Evolutionary conservation across 2,888 invertebrate species (phyloP).

Genomic region (Platycnemis pennipes): DNA sequence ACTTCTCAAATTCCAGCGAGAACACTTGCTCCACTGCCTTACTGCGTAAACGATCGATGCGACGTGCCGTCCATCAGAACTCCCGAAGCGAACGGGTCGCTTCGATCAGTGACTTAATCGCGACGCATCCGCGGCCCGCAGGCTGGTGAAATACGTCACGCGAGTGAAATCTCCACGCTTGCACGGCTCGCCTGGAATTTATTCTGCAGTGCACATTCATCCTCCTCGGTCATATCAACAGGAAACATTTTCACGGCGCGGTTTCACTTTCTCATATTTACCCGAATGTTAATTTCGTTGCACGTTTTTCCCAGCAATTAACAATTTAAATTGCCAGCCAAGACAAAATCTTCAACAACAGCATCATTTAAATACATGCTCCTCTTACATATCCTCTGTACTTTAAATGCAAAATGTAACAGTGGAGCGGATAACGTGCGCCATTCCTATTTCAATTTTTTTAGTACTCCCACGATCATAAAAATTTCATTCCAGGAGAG

Average conservation of each 20-base stretch:
- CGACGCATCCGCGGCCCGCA: not conserved
- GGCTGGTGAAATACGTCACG: not conserved
- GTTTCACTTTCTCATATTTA: not conserved
- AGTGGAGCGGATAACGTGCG: not conserved
- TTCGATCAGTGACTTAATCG: not conserved
- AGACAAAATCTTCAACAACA: not conserved
- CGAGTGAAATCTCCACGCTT: not conserved
- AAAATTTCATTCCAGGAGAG: not conserved
- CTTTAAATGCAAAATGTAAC: not conserved
- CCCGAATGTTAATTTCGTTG: not conserved
- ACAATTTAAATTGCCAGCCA: not conserved
- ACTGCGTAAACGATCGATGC: too few relatives aligned
- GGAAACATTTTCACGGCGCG: not conserved
- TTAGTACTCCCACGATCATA: not conserved
- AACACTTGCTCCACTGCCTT: too few relatives aligned
- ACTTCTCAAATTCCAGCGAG: too few relatives aligned
- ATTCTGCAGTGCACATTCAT: not conserved
- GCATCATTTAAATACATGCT: not conserved
- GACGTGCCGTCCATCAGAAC: too few relatives aligned
- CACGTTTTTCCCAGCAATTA: not conserved
- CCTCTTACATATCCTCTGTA: not conserved
- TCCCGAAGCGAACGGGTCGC: too few relatives aligned
- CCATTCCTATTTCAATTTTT: not conserved
- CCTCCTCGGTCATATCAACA: not conserved
- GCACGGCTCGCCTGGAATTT: not conserved